Base-by-base conservation (phyloP, 2,797 vertebrate genomes). In the Eremophila alpestris region DNA sequence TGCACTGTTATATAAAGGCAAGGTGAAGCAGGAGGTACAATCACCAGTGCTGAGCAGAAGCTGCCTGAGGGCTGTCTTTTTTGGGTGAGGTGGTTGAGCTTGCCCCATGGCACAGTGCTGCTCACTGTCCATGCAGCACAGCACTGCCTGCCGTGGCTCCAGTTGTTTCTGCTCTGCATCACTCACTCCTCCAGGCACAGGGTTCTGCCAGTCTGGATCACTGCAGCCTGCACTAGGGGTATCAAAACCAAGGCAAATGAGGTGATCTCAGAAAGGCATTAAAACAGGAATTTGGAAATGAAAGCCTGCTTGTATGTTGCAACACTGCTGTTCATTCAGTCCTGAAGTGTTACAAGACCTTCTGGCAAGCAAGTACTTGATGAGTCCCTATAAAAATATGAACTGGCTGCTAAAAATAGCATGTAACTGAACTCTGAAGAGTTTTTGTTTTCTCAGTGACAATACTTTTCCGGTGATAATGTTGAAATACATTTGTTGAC, bases 101-200 rank as follows among this genome's bases (percentile, higher is more conserved):
- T 49, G 29, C n/a, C 41, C 67, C 11, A 6, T 1, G 2, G 30
- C 69, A 16, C 29, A 43, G 18, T 3, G 24, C 34, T 41, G 51
- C 30, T 11, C n/a, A 4, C 22, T 5, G 2, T 21, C 8, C 16
- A 4, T 22, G 70, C 7, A 17, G 29, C 41, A 5, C 0, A 1
- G 29, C 23, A 7, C 23, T 13, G 9, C 22, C 73, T 29, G 21
- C 34, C 15, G 5, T 9, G 16, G 26, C 63, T 56, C 41, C 7
- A 1, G 8, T 1, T 29, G 7, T 19, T 15, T 54, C 26, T 26
- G 22, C 32, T 49, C 26, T 13, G 36, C 16, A 10, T 73, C 22
- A 0, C 43, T 27, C 14, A 0, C 10, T 87, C 14, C 48, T 34
- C 24, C 48, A 15, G 43, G 40, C 24, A 58, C 11, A 14, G 34